Evolutionary conservation across 2,888 invertebrate genomes (phyloP).

Genomic region (Trissoscelio sp.): DNA sequence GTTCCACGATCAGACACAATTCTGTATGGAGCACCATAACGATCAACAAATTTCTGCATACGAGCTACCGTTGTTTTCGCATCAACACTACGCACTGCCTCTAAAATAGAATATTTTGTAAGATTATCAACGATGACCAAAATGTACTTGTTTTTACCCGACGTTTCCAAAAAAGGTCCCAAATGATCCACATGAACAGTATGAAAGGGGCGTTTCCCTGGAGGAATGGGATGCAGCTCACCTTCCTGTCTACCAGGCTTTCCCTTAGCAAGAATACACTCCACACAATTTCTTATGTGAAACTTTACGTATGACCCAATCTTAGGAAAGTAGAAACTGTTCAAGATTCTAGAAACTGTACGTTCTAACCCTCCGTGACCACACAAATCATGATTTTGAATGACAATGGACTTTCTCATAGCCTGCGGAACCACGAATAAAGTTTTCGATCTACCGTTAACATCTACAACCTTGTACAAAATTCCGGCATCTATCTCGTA

Average conservation of each 20-base stretch:
- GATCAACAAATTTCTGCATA: constrained; percentile 64
- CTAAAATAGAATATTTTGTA: constrained; percentile 63
- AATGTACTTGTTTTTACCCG: constrained; percentile 59
- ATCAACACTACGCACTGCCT: constrained; percentile 45
- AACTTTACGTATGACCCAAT: too few relatives aligned
- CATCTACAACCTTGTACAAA: too few relatives aligned
- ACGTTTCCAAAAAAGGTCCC: constrained; percentile 62
- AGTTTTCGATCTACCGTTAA: too few relatives aligned
- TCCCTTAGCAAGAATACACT: constrained; percentile 33
- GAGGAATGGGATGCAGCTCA: constrained; percentile 59
- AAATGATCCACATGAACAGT: constrained; percentile 65
- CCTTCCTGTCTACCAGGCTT: constrained; percentile 38
- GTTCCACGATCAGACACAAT: constrained; percentile 71
- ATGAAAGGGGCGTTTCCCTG: constrained; percentile 66
- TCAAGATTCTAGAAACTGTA: too few relatives aligned
- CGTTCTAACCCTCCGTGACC: too few relatives aligned
- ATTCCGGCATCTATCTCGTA: too few relatives aligned
- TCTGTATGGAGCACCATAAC: constrained; percentile 65
- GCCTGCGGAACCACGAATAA: too few relatives aligned
- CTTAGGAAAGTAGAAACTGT: too few relatives aligned
- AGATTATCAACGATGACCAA: constrained; percentile 68
- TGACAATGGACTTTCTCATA: too few relatives aligned
- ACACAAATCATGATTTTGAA: too few relatives aligned
- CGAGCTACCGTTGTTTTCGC: constrained; percentile 28
- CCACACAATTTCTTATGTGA: too few relatives aligned